Percentiles rank a stretch among this genome's conserved stretches.
phyloP scores from a whole-genome alignment of 2,113 vertebrate species.

The Sitta europaea region DNA sequence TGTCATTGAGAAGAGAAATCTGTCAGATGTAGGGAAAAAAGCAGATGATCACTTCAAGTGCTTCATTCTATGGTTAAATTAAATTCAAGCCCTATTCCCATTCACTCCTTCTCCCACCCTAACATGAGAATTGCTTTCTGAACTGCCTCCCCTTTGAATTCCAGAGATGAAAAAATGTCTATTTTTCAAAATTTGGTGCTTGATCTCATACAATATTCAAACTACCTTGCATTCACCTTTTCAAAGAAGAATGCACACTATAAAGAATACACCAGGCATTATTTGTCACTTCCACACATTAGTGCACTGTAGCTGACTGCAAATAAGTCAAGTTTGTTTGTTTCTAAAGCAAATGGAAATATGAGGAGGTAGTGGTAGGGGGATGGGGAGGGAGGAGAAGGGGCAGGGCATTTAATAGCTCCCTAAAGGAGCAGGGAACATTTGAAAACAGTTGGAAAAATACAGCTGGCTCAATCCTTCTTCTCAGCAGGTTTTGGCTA shows the following conservation, averaged over 20 bases:
- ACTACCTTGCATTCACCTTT: background rate
- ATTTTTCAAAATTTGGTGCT: background rate
- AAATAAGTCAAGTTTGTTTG: background rate
- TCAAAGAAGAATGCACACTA: background rate
- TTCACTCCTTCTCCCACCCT: background rate
- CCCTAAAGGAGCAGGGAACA: background rate
- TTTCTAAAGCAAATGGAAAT: background rate
- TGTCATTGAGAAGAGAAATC: background rate
- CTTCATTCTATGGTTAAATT: background rate
- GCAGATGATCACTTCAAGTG: background rate
- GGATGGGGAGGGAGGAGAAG: too few relatives aligned
- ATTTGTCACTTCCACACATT: background rate
- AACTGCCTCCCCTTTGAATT: background rate
- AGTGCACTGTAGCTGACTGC: background rate
- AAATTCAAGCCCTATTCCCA: background rate
- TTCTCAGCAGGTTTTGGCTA: background rate
- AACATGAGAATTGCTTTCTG: background rate
- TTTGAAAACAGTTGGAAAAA: background rate
- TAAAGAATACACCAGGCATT: background rate
- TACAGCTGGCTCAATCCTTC: background rate
- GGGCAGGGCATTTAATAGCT: background rate
- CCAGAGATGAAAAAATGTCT: background rate
- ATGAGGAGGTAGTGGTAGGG: background rate
- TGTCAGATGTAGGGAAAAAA: rapidly evolving
- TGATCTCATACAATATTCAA: background rate